phyloP scores from a whole-genome alignment of 2,797 vertebrate genomes.

The Amblyopsis hoosieri region DNA sequence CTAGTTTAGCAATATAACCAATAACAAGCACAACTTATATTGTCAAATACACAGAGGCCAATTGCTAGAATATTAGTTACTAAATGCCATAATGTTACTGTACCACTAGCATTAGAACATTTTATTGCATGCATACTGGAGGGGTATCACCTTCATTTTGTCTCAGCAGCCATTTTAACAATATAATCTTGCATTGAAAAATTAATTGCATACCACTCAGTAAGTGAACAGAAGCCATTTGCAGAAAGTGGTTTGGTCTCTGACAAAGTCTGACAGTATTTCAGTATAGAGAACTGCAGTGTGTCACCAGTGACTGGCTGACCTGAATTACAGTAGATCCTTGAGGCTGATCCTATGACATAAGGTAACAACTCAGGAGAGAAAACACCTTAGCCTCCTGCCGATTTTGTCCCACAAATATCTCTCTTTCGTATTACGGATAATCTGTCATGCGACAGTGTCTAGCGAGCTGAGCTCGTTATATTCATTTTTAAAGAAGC shows the following conservation, averaged over 20 bases:
- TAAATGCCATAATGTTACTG: too few relatives aligned
- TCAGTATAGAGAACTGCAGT: background rate
- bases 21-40: too few relatives aligned
- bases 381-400: too few relatives aligned
- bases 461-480: background rate
- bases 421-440: constrained; percentile 49
- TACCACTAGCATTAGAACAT: too few relatives aligned
- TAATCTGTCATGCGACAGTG: background rate
- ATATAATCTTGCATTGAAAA: too few relatives aligned
- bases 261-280: background rate
- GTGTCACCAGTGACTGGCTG: background rate
- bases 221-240: background rate
- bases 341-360: background rate
- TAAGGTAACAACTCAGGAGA: too few relatives aligned
- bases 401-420: background rate
- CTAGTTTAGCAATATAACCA: too few relatives aligned
- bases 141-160: too few relatives aligned
- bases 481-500: constrained; percentile 45
- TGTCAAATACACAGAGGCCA: too few relatives aligned
- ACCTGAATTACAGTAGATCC: background rate
- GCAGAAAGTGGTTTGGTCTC: background rate
- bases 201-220: background rate
- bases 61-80: too few relatives aligned
- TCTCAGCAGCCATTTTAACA: too few relatives aligned
- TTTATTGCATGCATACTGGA: too few relatives aligned